Percentiles rank a stretch among this genome's conserved stretches.
phyloP scores from a whole-genome alignment of 2,797 vertebrate genomes.

The Gadopsis marmoratus region DNA sequence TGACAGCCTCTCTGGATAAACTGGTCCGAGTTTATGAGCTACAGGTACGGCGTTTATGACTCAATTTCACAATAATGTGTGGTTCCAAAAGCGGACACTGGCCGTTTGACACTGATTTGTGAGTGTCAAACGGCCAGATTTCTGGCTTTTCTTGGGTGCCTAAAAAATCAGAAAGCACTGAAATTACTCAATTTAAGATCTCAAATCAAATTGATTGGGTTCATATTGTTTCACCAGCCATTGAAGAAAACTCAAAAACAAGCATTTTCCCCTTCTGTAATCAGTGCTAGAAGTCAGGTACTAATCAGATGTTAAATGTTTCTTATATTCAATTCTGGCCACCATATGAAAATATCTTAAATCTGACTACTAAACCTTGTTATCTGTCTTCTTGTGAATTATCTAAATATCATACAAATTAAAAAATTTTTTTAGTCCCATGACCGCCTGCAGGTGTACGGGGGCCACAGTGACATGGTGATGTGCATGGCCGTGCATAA shows the following conservation, averaged over 20 bases:
- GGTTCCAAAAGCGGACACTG: not conserved
- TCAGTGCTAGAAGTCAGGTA: not conserved
- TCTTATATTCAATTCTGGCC: not conserved
- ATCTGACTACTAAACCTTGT: not conserved
- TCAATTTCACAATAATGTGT: not conserved
- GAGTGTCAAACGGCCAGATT: too few species aligned
- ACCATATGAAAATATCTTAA: slow-evolving; percentile 4
- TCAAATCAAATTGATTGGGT: not conserved
- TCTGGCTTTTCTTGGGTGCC: too few species aligned
- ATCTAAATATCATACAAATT: too few species aligned
- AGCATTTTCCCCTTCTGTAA: not conserved
- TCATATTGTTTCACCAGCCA: not conserved
- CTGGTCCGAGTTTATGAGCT: slow-evolving; percentile 94
- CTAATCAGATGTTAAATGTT: not conserved
- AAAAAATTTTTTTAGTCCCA: slow-evolving; percentile 95
- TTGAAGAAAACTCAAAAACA: not conserved
- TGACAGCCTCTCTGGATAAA: slow-evolving; percentile 95
- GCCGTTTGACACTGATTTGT: not conserved
- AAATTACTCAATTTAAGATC: not conserved
- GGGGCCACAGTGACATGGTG: slow-evolving; percentile 96
- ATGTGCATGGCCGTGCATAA: slow-evolving; percentile 97
- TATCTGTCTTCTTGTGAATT: not conserved
- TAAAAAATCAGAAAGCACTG: not conserved
- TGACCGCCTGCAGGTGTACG: slow-evolving; percentile 95
- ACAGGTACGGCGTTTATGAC: slow-evolving; percentile 58